A percentile compares a stretch with the other conserved stretches of the same genome.
Evolutionary conservation across 2,888 invertebrate species (phyloP).

Genomic region (Monochamus alternatus): DNA sequence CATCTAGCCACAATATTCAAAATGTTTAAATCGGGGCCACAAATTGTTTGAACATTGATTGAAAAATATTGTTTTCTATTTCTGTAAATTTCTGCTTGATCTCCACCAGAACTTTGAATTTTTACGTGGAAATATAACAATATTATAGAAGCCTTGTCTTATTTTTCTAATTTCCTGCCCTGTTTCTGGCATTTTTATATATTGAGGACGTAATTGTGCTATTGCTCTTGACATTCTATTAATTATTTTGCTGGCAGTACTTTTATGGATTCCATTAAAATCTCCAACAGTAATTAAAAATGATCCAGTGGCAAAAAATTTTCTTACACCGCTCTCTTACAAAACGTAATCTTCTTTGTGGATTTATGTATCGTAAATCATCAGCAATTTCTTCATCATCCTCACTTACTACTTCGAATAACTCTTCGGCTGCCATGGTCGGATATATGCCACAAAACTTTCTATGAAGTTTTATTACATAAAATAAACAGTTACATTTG

Average conservation of each 20-base stretch:
- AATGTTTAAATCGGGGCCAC: background rate
- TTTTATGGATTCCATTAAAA: background rate
- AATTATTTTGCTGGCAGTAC: too few relatives aligned
- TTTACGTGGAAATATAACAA: background rate
- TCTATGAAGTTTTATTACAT: too few relatives aligned
- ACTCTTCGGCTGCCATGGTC: background rate
- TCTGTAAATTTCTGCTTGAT: slow-evolving; percentile 2
- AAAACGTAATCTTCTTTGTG: background rate
- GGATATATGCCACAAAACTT: background rate
- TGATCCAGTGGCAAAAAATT: background rate
- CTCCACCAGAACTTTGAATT: background rate
- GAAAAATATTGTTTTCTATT: slow-evolving; percentile 5
- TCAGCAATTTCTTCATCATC: slow-evolving; percentile 15
- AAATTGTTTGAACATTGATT: background rate
- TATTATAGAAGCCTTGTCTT: slow-evolving; percentile 3
- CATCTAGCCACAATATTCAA: background rate
- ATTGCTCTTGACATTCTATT: too few relatives aligned
- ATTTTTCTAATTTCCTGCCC: background rate
- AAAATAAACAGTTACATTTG: too few relatives aligned
- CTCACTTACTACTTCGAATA: slow-evolving; percentile 8
- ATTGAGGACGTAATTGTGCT: background rate
- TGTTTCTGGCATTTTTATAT: background rate
- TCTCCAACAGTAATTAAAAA: slow-evolving; percentile 9
- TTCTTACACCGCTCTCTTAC: slow-evolving; percentile 1
- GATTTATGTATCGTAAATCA: slow-evolving; percentile 1